Base-by-base conservation (phyloP, 2,797 vertebrate genomes). In the Gouania willdenowi region DNA sequence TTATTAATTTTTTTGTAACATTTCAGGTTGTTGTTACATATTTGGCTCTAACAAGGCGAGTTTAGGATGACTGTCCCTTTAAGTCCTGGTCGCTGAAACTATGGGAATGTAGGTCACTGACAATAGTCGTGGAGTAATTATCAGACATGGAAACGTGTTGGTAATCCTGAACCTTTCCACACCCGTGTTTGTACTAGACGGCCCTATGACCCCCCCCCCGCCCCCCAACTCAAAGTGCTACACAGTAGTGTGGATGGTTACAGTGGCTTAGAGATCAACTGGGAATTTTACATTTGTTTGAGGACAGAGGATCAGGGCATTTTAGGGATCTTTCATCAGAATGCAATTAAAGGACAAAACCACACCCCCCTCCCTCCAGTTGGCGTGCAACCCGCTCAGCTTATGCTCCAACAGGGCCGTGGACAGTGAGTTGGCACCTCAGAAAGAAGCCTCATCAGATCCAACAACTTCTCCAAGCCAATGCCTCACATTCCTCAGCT, bases 341-440 rank as follows among this genome's bases (percentile, higher is more conserved):
- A 57, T 66, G 42, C 56, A 71, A 85, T 85, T 81, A 80, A 49
- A 58, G 47, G 16, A 3, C 41, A n/a, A n/a, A n/a, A n/a, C n/a
- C n/a, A n/a, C n/a, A n/a, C n/a, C n/a, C n/a, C 4, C 10, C 12
- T 8, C 10, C 31, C 21, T 27, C 10, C 27, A 8, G 41, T 34
- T 46, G 36, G 26, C 33, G 34, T 41, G 39, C 64, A 59, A 72
- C 66, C 61, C 34, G 46, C 46, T 47, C 53, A 60, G 43, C 43
- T 69, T 67, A 51, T 66, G 61, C 63, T 76, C 60, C 60, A 56
- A 59, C 51, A 41, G 61, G 36, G 56, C 50, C 43, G 30, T 54
- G 38, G 75, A 81, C 69, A 73, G 63, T 8, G 57, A 79, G 78
- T 74, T 81, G 75, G 78, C 77, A 79, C 69, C 41, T 81, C 26